phyloP scores from a whole-genome alignment of 2,888 invertebrate genomes.

The Trichogramma dendrolimi region DNA sequence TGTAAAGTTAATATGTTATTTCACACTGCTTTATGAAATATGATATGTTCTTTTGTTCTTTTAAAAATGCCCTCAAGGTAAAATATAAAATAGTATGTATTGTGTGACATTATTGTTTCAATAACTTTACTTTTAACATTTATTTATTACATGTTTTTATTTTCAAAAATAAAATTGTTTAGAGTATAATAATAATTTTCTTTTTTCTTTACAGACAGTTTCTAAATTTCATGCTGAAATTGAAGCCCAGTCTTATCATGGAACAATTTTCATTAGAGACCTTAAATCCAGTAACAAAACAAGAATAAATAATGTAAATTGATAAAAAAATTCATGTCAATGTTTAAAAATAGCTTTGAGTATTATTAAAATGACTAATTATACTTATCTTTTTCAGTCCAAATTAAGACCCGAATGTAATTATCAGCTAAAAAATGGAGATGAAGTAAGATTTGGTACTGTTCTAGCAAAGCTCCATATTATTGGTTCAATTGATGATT shows the following conservation, averaged over 20 bases:
- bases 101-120: too few species aligned
- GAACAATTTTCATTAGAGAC: slow-evolving; percentile 52
- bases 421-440: slow-evolving; percentile 44
- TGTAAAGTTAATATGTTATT: not conserved
- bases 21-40: not conserved
- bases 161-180: not conserved
- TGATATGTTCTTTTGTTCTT: not conserved
- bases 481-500: slow-evolving; percentile 22
- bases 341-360: not conserved
- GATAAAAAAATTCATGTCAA: slow-evolving; percentile 11
- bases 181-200: not conserved
- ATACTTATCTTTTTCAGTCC: slow-evolving; percentile 34
- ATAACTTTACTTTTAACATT: too few species aligned
- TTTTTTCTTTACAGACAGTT: slow-evolving; percentile 47
- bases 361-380: slow-evolving; percentile 13
- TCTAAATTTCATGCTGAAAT: slow-evolving; percentile 56
- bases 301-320: slow-evolving; percentile 52
- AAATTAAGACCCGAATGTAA: slow-evolving; percentile 38
- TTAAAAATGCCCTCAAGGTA: not conserved
- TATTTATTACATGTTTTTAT: too few species aligned
- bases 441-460: slow-evolving; percentile 39
- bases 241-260: slow-evolving; percentile 44
- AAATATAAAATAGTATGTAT: too few species aligned
- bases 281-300: slow-evolving; percentile 55
- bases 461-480: slow-evolving; percentile 36